phyloP scores from a whole-genome alignment of 2,797 vertebrate genomes.

The Lacerta agilis region DNA sequence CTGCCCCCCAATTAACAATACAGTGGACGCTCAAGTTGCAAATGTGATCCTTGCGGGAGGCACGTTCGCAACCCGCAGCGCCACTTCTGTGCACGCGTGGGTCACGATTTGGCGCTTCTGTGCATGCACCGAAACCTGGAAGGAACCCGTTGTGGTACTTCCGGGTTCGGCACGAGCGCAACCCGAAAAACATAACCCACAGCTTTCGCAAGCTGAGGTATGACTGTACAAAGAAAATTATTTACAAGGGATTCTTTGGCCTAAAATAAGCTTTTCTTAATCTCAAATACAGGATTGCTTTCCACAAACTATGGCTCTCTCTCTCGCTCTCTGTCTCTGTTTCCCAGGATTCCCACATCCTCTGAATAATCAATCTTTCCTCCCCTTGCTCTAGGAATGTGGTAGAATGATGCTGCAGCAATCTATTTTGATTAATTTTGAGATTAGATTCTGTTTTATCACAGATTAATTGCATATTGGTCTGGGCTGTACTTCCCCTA shows the following conservation, averaged over 20 bases:
- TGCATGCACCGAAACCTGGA: no score
- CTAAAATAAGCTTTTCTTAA: constrained; percentile 10
- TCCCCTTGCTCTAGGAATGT: constrained; percentile 23
- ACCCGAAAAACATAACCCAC: no score
- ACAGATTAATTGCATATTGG: constrained; percentile 57
- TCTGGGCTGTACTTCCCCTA: constrained; percentile 65
- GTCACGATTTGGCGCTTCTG: no score
- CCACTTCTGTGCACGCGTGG: no score
- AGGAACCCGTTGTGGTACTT: no score
- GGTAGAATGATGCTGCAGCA: not conserved
- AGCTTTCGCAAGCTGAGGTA: no score
- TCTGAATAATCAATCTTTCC: not conserved
- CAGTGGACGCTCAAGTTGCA: no score
- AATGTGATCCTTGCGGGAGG: no score
- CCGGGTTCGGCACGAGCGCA: no score
- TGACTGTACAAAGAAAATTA: not conserved
- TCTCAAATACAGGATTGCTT: constrained; percentile 25
- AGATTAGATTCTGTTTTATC: constrained; percentile 39
- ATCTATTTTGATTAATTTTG: not conserved
- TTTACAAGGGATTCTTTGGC: not conserved
- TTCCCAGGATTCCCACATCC: not conserved
- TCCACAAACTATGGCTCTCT: not conserved
- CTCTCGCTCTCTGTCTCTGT: not conserved
- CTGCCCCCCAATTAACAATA: not conserved
- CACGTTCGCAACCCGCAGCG: no score